Base-by-base conservation (phyloP, 2,113 vertebrate species). In the Castor canadensis region DNA sequence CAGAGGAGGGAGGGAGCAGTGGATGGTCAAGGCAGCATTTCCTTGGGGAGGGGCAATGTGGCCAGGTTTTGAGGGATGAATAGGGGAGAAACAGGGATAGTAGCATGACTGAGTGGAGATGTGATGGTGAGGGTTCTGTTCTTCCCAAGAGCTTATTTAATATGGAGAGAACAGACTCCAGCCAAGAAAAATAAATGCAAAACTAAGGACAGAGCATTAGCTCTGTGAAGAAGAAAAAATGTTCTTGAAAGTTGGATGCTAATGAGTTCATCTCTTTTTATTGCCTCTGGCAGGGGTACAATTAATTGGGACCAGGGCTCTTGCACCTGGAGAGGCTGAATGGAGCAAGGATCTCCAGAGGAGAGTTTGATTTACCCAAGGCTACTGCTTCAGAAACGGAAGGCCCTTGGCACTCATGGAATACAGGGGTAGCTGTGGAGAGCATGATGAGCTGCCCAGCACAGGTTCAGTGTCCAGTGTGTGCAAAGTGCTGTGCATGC, bases 281-380 rank as follows among this genome's bases (percentile, higher is more conserved):
- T 91, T 16, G 58, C 30, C 16, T 72, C 75, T 87, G 73, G 22
- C 24, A 47, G 62, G 66, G 62, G 15, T 71, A 5, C 56, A 83
- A 3, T 93, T 93, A 86, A 79, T 73, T 88, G 54, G 40, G 86
- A 60, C 28, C 71, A 90, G 60, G 28, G 49, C 60, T 76, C 52
- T 62, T 72, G 32, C 2, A 87, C n/a, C 72, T 94, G 66, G 77
- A 91, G 66, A 83, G 73, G 60, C 66, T 91, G 86, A 66, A 81
- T 91, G 72, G 85, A 73, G 30, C n/a, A 24, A 91, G 38, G 40
- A 28, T 87, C 47, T 60, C 45, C 58, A 58, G 60, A 89, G 47
- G 60, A 60, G n/a, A 30, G 38, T 84, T 76, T 87, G 86, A 73
- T 58, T 95, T 89, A 26, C 43, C 47, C 66, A 49, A 87, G 47